Conservation (phyloP, 2,797 vertebrate genomes). For the Salmo trutta region DNA sequence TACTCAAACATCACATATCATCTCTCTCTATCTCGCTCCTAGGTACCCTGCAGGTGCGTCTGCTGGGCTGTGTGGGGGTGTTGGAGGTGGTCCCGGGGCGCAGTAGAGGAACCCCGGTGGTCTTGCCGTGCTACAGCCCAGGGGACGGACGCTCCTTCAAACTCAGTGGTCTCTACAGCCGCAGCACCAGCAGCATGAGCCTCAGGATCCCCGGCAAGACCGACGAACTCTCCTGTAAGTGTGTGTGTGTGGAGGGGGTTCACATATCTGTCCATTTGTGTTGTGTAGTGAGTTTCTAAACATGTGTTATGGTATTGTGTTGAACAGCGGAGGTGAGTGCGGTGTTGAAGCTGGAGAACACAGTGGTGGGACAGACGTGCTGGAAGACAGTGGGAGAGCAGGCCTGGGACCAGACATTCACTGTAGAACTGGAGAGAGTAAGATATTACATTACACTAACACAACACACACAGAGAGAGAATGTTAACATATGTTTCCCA, state of each 20-base stretch:
- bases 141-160: slow-evolving; percentile 85
- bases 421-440: slow-evolving; percentile 87
- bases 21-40: neutral
- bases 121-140: slow-evolving; percentile 78
- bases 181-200: slow-evolving; percentile 84
- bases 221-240: slow-evolving; percentile 82
- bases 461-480: neutral
- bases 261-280: neutral
- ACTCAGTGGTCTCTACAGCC: slow-evolving; percentile 83
- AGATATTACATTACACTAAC: slow-evolving; percentile 34
- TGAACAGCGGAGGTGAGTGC: slow-evolving; percentile 85
- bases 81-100: slow-evolving; percentile 87
- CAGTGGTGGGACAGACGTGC: slow-evolving; percentile 86
- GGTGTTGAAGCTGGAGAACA: slow-evolving; percentile 88
- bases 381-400: slow-evolving; percentile 85
- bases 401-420: slow-evolving; percentile 86
- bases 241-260: neutral
- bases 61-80: slow-evolving; percentile 83
- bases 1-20: neutral
- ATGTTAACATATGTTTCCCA: too few relatives aligned
- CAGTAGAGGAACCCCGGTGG: slow-evolving; percentile 68
- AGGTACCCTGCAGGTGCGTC: slow-evolving; percentile 87
- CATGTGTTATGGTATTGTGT: slow-evolving; percentile 48
- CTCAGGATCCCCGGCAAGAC: slow-evolving; percentile 82
- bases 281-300: slow-evolving; percentile 53